Base-by-base conservation (phyloP, 2,797 vertebrate genomes). In the Limosa lapponica region DNA sequence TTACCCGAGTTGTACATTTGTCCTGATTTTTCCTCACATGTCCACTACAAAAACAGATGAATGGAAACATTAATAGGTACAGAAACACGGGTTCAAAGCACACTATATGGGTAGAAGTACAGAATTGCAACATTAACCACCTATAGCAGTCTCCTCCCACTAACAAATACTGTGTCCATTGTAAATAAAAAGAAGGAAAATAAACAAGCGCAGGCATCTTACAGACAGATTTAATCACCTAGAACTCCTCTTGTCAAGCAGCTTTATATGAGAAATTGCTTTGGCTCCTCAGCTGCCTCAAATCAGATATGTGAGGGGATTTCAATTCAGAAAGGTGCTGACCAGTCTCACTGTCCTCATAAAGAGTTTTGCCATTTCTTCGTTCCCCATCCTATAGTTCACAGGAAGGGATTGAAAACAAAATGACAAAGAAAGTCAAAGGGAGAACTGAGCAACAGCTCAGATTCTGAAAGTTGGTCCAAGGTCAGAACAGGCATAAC, bases 181-280 rank as follows among this genome's bases (percentile, higher is more conserved):
- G 10, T 7, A 36, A 28, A 43, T 32, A 83, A 39, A 66, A 74
- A 46, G 57, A 48, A 75, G 30, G 20, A 80, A 82, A 92, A 82
- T 18, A 83, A 94, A 94, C 27, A 79, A 67, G 30, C 36, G 39
- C 16, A 64, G 41, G n/a, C 64, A 59, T 70, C 61, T 75, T 79
- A 73, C 8, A 89, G 82, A 87, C 55, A 86, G 41, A 91, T 89
- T 86, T 89, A 89, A 93, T 73, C 78, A 83, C 59, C 48, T 28
- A 80, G 39, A 94, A 77, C 36, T 82, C 41, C 49, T 92, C 39
- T 82, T 90, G 86, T 93, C 80, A 91, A 82, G 37, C 13, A 25
- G n/a, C 24, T 95, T 88, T 86, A 61, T 48, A 61, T 51, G 23
- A 95, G 65, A 95, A 73, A 91, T 83, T 94, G 37, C 41, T 91